Conservation (phyloP, 1,140 invertebrate genomes). For the Drosophila murphyi region DNA sequence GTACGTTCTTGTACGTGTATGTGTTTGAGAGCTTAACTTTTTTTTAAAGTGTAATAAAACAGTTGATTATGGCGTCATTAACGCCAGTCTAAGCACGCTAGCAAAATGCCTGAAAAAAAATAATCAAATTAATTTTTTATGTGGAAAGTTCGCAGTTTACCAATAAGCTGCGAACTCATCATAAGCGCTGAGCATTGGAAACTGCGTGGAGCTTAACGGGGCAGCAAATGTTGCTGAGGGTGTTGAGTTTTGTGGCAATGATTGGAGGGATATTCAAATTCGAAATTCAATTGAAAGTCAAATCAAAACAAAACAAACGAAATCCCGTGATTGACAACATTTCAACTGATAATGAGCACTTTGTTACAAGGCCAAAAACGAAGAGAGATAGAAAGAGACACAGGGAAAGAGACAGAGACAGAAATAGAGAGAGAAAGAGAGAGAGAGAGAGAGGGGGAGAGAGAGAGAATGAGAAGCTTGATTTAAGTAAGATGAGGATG, state of each 20-base stretch:
- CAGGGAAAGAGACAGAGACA: not conserved
- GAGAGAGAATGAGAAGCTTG: not conserved
- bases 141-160: constrained; percentile 73
- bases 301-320: constrained; percentile 78
- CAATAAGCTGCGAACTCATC: constrained; percentile 66
- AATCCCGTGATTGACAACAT: constrained; percentile 79
- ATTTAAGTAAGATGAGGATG: constrained; percentile 4
- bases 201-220: constrained; percentile 47
- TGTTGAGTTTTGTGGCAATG: constrained; percentile 6
- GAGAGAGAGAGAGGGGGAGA: not conserved
- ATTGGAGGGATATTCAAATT: constrained; percentile 69
- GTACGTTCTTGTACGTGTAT: not conserved
- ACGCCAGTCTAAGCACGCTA: constrained; percentile 64
- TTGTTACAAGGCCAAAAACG: constrained; percentile 29
- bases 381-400: not conserved
- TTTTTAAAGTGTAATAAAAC: constrained; percentile 77
- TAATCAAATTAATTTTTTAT: constrained; percentile 82
- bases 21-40: constrained; percentile 61
- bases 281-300: constrained; percentile 80
- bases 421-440: not conserved
- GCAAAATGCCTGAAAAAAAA: constrained; percentile 43
- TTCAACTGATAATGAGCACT: constrained; percentile 76
- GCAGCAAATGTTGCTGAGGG: not conserved
- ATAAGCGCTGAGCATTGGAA: constrained; percentile 61
- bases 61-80: constrained; percentile 80